Conservation (phyloP, 2,113 vertebrate species). For the Arizona elegans region DNA sequence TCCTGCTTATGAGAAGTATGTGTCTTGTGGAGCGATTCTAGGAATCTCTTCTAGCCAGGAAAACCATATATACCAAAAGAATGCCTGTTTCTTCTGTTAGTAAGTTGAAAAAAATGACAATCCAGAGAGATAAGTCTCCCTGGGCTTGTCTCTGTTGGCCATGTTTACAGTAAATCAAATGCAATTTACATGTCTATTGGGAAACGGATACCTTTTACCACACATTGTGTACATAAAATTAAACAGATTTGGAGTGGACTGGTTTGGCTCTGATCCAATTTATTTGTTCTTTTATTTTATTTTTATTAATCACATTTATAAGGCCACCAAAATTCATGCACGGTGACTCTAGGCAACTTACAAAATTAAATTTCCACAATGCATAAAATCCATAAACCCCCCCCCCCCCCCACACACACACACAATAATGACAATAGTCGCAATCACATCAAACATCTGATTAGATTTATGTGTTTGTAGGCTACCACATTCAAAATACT, state of each 20-base stretch:
- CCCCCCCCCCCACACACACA: no score
- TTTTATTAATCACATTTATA: neutral
- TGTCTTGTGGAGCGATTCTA: no score
- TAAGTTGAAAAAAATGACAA: no score
- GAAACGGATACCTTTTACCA: neutral
- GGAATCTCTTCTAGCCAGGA: no score
- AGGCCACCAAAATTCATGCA: neutral
- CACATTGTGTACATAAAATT: neutral
- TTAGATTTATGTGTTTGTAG: neutral
- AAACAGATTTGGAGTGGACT: neutral
- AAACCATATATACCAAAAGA: no score
- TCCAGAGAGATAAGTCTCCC: no score
- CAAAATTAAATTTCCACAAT: neutral
- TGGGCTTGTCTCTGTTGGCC: no score
- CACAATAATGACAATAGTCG: neutral
- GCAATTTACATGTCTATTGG: neutral
- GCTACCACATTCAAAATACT: neutral
- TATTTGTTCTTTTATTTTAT: neutral
- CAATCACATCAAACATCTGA: neutral
- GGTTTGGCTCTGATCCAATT: neutral
- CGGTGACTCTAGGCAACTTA: neutral
- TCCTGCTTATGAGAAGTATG: no score
- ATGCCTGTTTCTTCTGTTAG: no score
- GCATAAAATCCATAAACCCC: neutral
- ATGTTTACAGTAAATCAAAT: no score